These are phyloP conservation scores for Urophycis tenuis DNA, from an alignment of 2,797 vertebrate genomes.

Conservation along the genomic window DNA sequence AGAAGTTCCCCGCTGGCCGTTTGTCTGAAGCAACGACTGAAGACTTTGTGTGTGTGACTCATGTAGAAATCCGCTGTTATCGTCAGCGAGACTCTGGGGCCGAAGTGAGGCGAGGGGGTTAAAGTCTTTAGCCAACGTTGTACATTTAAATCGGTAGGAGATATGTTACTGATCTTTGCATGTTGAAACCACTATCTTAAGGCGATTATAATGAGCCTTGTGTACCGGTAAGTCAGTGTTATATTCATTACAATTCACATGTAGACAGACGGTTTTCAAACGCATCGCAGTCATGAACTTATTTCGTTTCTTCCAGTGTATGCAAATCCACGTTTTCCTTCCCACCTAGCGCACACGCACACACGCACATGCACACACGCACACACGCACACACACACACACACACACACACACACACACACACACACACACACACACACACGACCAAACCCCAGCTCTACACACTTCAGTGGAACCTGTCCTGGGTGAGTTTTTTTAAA, in stretches of 20 bases:
- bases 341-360: no score
- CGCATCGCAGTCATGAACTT: not conserved
- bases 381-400: no score
- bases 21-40: not conserved
- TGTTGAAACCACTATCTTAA: not conserved
- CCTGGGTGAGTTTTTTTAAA: conserved; percentile 26
- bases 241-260: not conserved
- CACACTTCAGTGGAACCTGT: conserved; percentile 20
- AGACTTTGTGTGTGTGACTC: not conserved
- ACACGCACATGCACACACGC: not conserved
- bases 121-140: not conserved
- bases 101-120: not conserved
- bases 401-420: no score
- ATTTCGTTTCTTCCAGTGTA: not conserved
- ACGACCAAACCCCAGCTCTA: not conserved
- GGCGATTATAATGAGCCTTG: not conserved
- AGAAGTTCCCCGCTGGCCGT: not conserved
- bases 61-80: not conserved
- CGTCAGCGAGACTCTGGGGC: not conserved
- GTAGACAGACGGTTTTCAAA: not conserved
- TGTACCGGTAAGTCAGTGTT: not conserved
- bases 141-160: not conserved
- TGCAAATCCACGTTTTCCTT: not conserved
- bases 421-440: conserved; percentile 1
- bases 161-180: not conserved